A percentile compares a stretch with the other conserved stretches of the same genome.
Conservation (phyloP, 2,113 vertebrate genomes). For the Lonchura striata region DNA sequence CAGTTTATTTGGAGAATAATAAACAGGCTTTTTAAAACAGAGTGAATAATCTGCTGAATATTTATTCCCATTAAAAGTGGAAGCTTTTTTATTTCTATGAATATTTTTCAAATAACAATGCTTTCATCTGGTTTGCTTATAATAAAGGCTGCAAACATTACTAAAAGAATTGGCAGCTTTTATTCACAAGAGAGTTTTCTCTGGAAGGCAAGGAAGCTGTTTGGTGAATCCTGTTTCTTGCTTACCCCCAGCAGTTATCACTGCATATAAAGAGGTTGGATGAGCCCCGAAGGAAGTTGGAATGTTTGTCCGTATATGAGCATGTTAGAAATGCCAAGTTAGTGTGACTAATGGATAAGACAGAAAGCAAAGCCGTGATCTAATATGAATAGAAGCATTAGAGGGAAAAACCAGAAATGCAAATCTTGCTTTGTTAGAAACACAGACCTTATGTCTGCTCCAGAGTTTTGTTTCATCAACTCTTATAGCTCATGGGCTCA, state of each 20-base stretch:
- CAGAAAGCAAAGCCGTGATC: slow-evolving; percentile 33
- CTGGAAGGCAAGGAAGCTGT: not conserved
- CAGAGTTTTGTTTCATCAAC: slow-evolving; percentile 28
- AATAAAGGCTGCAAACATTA: not conserved
- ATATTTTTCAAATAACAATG: slow-evolving; percentile 19
- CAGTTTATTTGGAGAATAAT: not conserved
- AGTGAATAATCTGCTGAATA: not conserved
- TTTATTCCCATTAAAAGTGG: slow-evolving; percentile 26
- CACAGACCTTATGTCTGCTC: not conserved
- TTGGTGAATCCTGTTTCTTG: slow-evolving; percentile 41
- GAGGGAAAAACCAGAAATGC: slow-evolving; percentile 7
- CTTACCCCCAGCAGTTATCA: slow-evolving; percentile 20
- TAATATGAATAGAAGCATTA: slow-evolving; percentile 47
- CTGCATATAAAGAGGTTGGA: slow-evolving; percentile 15
- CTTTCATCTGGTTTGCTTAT: not conserved
- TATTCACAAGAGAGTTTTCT: slow-evolving; percentile 10
- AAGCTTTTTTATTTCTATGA: not conserved
- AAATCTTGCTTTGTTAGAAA: slow-evolving; percentile 36
- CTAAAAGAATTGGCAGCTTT: slow-evolving; percentile 11
- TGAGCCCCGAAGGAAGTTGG: slow-evolving; percentile 31
- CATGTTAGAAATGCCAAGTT: slow-evolving; percentile 18
- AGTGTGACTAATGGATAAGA: slow-evolving; percentile 58
- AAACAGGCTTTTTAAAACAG: not conserved
- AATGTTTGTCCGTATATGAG: not conserved
- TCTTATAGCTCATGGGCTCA: not conserved